These are phyloP conservation scores for Yponomeuta malinellus DNA, from an alignment of 2,888 invertebrate species.

Conservation along the genomic window DNA sequence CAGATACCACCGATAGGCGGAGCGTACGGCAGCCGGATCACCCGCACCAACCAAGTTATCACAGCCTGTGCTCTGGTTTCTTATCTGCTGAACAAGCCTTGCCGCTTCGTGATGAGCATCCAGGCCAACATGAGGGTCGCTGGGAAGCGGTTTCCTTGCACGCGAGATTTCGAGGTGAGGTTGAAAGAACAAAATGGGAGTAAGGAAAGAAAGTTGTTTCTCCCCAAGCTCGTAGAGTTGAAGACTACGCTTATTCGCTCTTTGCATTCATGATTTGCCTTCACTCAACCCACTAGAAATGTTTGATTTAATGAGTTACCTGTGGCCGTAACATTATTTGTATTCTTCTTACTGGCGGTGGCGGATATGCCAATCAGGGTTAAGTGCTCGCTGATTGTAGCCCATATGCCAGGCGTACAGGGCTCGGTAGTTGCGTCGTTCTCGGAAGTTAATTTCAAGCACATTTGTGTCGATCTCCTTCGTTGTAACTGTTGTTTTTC, in stretches of 20 bases:
- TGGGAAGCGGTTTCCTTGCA: constrained; percentile 80
- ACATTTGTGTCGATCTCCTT: too few relatives aligned
- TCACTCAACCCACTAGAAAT: too few relatives aligned
- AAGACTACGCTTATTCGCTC: too few relatives aligned
- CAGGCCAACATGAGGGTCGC: constrained; percentile 82
- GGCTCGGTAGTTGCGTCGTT: not conserved
- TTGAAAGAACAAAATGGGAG: not conserved
- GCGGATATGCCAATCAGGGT: not conserved
- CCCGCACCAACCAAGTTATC: constrained; percentile 74
- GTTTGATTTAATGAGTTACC: too few relatives aligned
- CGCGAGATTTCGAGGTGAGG: constrained; percentile 78
- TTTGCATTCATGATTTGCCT: too few relatives aligned
- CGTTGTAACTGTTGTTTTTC: not conserved
- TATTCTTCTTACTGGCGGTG: not conserved
- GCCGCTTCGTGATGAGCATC: constrained; percentile 81
- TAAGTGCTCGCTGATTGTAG: not conserved
- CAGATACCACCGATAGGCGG: constrained; percentile 75
- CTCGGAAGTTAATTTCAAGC: too few relatives aligned
- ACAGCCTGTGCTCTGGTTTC: constrained; percentile 83
- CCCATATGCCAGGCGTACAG: not conserved
- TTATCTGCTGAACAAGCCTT: constrained; percentile 77
- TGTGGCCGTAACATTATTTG: too few relatives aligned
- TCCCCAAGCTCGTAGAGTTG: not conserved
- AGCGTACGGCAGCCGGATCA: constrained; percentile 82
- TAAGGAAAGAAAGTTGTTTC: too few relatives aligned